phyloP scores from a whole-genome alignment of 1,140 invertebrate genomes.

The Limonius californicus region DNA sequence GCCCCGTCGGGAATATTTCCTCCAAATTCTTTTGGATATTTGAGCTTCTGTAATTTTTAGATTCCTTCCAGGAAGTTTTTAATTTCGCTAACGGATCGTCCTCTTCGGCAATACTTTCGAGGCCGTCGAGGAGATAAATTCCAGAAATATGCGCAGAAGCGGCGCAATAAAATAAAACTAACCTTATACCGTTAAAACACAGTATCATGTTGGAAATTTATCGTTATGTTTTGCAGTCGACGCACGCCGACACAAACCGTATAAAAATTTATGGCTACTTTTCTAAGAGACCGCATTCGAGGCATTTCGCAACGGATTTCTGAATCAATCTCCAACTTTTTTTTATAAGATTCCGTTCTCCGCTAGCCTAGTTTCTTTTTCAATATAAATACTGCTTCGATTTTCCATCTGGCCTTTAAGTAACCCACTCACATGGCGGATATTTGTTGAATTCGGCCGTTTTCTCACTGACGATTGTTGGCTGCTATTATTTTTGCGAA shows the following conservation, averaged over 20 bases:
- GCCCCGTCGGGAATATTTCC: background rate
- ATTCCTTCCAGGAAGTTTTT: too few relatives aligned
- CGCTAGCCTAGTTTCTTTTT: slow-evolving; percentile 21
- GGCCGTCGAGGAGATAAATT: too few relatives aligned
- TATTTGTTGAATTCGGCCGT: background rate
- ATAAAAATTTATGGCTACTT: slow-evolving; percentile 27
- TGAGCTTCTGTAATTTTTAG: too few relatives aligned
- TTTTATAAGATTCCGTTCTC: slow-evolving; percentile 29
- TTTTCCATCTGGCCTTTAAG: slow-evolving; percentile 18
- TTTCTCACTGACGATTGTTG: too few relatives aligned
- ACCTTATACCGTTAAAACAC: slow-evolving; percentile 1
- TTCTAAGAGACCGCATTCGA: slow-evolving; percentile 28
- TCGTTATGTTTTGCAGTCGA: slow-evolving; percentile 24
- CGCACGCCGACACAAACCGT: slow-evolving; percentile 24
- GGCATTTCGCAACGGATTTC: slow-evolving; percentile 24
- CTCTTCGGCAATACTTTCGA: too few relatives aligned
- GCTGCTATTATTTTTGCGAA: background rate
- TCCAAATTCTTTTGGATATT: background rate
- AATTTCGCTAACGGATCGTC: too few relatives aligned
- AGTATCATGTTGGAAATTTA: slow-evolving; percentile 21
- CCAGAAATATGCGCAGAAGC: too few relatives aligned
- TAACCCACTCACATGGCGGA: slow-evolving; percentile 19
- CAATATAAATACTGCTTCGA: slow-evolving; percentile 20
- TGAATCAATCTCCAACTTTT: slow-evolving; percentile 30
- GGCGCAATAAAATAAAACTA: slow-evolving; percentile 3